Base-by-base conservation (phyloP, 2,888 invertebrate species). In the Xestia xanthographa region DNA sequence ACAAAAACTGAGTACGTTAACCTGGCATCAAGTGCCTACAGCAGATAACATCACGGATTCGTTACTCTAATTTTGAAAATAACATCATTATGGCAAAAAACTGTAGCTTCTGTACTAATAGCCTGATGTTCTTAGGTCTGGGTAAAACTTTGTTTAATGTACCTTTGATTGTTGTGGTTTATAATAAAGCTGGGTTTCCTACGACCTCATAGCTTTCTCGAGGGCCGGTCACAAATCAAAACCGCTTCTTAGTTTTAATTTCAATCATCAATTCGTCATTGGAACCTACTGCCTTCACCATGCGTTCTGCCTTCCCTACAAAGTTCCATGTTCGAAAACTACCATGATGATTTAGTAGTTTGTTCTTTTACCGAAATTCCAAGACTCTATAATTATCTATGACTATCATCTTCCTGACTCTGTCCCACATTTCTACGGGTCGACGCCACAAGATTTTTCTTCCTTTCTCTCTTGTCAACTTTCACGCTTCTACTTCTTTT, bases 1-100 rank as follows among this genome's bases (percentile, higher is more conserved):
- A 85, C 77, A 84, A 86, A 80, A 80, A 80, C 82, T 26, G 43
- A 76, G 86, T 77, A 60, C 88, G 26, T 86, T 88, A 66, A 86
- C 86, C 84, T 76, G 60, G 41, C 68, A 71, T 69, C 68, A 53
- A 74, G 72, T 83, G 73, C 66, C 62, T 77, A 45, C 66, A 26
- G 41, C 75, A 65, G 71, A 63, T 70, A 68, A 62, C 67, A 79
- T 84, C 79, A 48, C 58, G 63, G 69, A 85, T 86, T 75, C 53
- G 48, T 71, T 62, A 73, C 34, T 63, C 26, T 73, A 38, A 66
- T 76, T 66, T 48, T 63, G n/a, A 60, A 75, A 75, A 78, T 68
- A 66, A 81, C 73, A 50, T 70, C n/a, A 29, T 70, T 67, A n/a
- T 58, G 26, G 58, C 50, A 56, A 80, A 84, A 79, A 22, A 48